A percentile compares a stretch with the other conserved stretches of the same genome.
Conservation (phyloP, 64 coral and sea anemone genomes). For the Montipora capricornis region DNA sequence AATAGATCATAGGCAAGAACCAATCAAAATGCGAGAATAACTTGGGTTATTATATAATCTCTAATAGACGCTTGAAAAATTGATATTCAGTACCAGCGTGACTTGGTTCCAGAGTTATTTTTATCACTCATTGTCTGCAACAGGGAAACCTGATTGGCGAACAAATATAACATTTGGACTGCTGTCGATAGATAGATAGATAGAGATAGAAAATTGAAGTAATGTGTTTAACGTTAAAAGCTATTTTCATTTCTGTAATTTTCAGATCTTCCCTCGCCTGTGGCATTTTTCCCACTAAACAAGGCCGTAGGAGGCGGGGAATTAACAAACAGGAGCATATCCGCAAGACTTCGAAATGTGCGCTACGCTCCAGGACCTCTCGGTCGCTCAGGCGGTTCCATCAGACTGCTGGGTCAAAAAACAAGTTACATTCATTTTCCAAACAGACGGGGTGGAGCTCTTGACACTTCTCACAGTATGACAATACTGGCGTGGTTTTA, state of each 20-base stretch:
- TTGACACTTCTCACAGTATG: conserved; percentile 54
- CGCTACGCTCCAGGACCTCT: conserved; percentile 50
- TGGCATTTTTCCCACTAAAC: conserved; percentile 58
- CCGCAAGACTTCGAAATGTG: conserved; percentile 20
- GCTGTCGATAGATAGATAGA: too few species aligned
- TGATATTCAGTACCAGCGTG: too few species aligned
- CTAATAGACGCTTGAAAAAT: too few species aligned
- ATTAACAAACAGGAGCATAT: conserved; percentile 5
- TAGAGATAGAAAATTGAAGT: too few species aligned
- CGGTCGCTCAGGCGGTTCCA: conserved; percentile 47
- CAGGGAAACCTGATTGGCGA: too few species aligned
- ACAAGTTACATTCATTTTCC: conserved; percentile 68
- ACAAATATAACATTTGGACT: too few species aligned
- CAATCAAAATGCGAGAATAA: too few species aligned
- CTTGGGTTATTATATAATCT: too few species aligned
- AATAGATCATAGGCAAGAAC: too few species aligned
- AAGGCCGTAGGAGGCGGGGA: conserved; percentile 52
- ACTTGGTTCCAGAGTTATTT: too few species aligned
- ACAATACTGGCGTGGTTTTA: conserved; percentile 55
- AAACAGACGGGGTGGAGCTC: conserved; percentile 39
- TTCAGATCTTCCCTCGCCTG: conserved; percentile 52
- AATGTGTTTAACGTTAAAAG: neutral
- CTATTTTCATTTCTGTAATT: neutral
- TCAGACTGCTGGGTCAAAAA: conserved; percentile 16
- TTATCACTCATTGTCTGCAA: too few species aligned